These are phyloP conservation scores for Hiodon tergisus DNA, from an alignment of 2,113 vertebrate genomes.

Conservation along the genomic window DNA sequence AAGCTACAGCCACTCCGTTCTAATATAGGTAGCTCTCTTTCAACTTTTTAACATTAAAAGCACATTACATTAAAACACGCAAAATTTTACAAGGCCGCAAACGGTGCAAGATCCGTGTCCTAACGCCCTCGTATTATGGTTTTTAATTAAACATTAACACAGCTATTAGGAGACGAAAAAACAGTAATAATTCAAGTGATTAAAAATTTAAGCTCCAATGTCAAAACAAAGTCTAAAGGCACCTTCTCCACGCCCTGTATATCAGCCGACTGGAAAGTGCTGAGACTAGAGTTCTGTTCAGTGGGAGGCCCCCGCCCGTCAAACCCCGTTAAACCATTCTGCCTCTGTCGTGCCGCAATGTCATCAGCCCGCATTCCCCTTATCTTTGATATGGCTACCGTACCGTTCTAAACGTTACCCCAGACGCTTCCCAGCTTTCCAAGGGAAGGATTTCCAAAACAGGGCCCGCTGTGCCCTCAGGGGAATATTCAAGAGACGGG, in stretches of 20 bases:
- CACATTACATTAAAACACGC: neutral
- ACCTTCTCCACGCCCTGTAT: neutral
- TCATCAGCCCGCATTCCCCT: neutral
- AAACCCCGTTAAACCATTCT: neutral
- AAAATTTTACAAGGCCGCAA: neutral
- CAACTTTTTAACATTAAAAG: neutral
- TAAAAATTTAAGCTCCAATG: too few species aligned
- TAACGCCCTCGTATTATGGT: neutral
- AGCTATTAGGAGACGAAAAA: too few species aligned
- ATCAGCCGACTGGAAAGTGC: neutral
- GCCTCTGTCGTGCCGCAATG: neutral
- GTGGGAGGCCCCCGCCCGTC: neutral
- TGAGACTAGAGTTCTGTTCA: neutral
- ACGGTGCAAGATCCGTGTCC: neutral
- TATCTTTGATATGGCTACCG: constrained; percentile 1
- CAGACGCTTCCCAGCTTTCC: neutral
- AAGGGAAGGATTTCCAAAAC: constrained; percentile 16
- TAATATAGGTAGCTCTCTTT: neutral
- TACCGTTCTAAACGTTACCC: constrained; percentile 1
- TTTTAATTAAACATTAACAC: too few species aligned
- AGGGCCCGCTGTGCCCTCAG: neutral
- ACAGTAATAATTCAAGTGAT: too few species aligned
- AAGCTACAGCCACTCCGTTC: too few species aligned
- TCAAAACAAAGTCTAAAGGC: neutral
- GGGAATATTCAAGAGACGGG: too few species aligned